Evolutionary conservation across 2,113 vertebrate genomes (phyloP), one percentile per base, ranked within the genome.

Genomic region (Calypte anna): DNA sequence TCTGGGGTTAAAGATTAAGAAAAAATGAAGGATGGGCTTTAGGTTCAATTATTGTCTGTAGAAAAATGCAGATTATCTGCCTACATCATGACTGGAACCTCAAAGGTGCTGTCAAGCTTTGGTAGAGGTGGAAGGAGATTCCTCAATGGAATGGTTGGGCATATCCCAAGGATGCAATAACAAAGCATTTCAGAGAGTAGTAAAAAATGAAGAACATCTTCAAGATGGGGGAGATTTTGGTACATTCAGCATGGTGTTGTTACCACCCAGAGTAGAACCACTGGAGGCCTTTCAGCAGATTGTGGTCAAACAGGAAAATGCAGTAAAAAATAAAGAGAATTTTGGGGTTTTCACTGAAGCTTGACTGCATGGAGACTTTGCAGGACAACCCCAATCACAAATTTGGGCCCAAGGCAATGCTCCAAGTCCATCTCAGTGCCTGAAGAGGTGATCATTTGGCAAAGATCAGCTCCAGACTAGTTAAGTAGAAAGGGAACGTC

Each of bases 241-340:
- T 36, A 70, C 24, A 69, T 25, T 59, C 27, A 58, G 4, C 0
- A 0, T 10, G 10, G 12, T 25, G 13, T 1, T 73, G 40, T 46
- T 62, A 64, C 38, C n/a, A 36, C 2, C 19, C 17, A 55, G 5
- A 5, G 21, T 16, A 46, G 30, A 10, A 44, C 5, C 14, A 6
- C 13, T 14, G 40, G 12, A 54, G 76, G 2, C 55, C 22, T 85
- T 80, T n/a, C 38, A 54, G n/a, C 22, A 33, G 27, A 62, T 7
- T 74, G 36, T 63, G 46, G 17, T 24, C 38, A 25, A 43, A 53
- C 3, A 13, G 21, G 54, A 88, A 53, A 57, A 2, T 33, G 22
- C 19, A 67, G 15, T 62, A 3, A 38, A 76, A 76, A 79, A 62
- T 59, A 1, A 33, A 54, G 38, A 40, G 12, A 9, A 38, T 76